phyloP scores from a whole-genome alignment of 2,113 vertebrate species.

The Cariama cristata region DNA sequence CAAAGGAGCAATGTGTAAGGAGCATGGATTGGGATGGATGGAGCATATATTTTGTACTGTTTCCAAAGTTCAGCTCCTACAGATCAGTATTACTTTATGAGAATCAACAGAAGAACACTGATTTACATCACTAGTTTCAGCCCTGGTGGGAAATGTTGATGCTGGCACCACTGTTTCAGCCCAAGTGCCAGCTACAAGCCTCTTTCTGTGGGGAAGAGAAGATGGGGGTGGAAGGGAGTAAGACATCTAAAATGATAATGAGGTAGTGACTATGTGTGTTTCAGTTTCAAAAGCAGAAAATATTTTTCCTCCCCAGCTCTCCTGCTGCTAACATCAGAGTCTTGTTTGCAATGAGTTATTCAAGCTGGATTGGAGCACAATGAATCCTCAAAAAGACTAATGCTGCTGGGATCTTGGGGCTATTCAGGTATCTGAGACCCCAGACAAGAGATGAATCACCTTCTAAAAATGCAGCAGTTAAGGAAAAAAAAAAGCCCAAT shows the following conservation, averaged over 20 bases:
- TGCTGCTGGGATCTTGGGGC: conserved; percentile 18
- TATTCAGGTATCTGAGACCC: conserved; percentile 9
- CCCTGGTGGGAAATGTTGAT: not conserved
- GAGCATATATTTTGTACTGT: not conserved
- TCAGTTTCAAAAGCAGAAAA: not conserved
- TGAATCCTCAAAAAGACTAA: conserved; percentile 25
- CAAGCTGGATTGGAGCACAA: not conserved
- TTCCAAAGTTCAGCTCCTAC: not conserved
- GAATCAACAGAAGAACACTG: not conserved
- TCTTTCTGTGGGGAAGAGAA: not conserved
- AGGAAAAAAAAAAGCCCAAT: not conserved
- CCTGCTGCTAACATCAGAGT: not conserved
- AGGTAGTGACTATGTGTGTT: not conserved
- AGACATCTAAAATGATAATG: accelerated
- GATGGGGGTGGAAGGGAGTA: not conserved
- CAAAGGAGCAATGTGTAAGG: not conserved
- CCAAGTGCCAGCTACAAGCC: not conserved
- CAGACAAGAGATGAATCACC: conserved; percentile 50
- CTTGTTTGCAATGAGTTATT: conserved; percentile 31
- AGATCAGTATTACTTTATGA: not conserved
- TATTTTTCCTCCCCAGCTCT: not conserved
- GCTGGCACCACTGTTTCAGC: not conserved
- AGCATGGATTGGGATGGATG: not conserved
- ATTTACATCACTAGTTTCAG: not conserved
- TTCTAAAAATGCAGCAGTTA: conserved; percentile 54